Conservation (phyloP, 1,140 invertebrate species). For the Euwallacea similis region DNA sequence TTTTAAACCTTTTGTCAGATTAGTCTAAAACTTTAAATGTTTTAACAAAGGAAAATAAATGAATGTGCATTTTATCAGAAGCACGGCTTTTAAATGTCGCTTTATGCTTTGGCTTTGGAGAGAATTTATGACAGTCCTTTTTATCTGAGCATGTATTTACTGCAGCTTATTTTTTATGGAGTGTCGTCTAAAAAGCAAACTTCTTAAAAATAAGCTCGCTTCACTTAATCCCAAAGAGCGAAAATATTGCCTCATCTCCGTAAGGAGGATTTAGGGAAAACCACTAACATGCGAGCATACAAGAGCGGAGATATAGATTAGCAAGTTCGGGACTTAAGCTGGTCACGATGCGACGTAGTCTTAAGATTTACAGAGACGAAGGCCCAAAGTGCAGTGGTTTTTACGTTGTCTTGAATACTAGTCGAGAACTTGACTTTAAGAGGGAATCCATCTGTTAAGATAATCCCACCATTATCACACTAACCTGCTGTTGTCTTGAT, state of each 20-base stretch:
- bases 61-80: constrained; percentile 6
- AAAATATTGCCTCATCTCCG: constrained; percentile 23
- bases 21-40: neutral
- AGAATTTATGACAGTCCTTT: constrained; percentile 18
- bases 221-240: constrained; percentile 20
- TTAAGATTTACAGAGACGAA: too few relatives aligned
- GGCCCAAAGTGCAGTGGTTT: too few relatives aligned
- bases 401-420: too few relatives aligned
- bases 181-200: constrained; percentile 17
- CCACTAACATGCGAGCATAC: constrained; percentile 18
- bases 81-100: neutral
- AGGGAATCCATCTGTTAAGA: too few relatives aligned
- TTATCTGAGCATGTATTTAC: constrained; percentile 22
- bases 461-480: too few relatives aligned
- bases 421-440: too few relatives aligned
- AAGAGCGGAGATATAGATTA: constrained; percentile 17
- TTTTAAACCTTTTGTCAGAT: neutral
- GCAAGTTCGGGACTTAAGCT: constrained; percentile 9
- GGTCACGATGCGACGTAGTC: neutral
- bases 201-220: constrained; percentile 27
- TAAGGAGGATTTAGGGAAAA: constrained; percentile 20
- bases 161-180: constrained; percentile 20
- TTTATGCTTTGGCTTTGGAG: constrained; percentile 4
- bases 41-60: neutral
- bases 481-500: too few relatives aligned